Percentiles rank a stretch among this genome's conserved stretches.
phyloP scores from a whole-genome alignment of 2,888 invertebrate species.

The Epirrhoe tristata region DNA sequence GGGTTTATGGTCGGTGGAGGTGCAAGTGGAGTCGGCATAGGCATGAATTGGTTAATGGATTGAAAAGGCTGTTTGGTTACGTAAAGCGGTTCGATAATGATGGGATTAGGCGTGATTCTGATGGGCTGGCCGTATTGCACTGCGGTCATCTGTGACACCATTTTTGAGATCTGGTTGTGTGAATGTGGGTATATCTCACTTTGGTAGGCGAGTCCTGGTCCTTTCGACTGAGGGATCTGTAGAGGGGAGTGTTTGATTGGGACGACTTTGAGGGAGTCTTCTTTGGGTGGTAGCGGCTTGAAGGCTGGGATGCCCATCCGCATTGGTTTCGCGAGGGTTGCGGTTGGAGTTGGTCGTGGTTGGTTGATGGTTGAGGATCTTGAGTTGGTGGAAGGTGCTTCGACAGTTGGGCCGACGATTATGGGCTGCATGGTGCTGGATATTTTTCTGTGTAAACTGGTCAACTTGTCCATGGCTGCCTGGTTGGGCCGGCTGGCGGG shows the following conservation, averaged over 20 bases:
- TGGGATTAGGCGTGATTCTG: slow-evolving; percentile 70
- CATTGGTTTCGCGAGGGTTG: slow-evolving; percentile 83
- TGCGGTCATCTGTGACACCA: slow-evolving; percentile 80
- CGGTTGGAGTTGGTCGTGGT: slow-evolving; percentile 50
- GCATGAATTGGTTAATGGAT: slow-evolving; percentile 82
- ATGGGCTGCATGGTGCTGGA: slow-evolving; percentile 75
- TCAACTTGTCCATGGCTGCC: slow-evolving; percentile 73
- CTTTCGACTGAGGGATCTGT: slow-evolving; percentile 70
- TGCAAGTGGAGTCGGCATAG: slow-evolving; percentile 61
- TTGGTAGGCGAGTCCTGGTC: slow-evolving; percentile 71
- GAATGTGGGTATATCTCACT: slow-evolving; percentile 77
- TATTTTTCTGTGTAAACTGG: slow-evolving; percentile 64
- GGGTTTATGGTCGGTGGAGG: slow-evolving; percentile 32
- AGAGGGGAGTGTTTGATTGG: slow-evolving; percentile 76
- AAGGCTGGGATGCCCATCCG: slow-evolving; percentile 90
- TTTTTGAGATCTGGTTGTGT: slow-evolving; percentile 76
- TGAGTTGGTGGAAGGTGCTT: slow-evolving; percentile 53
- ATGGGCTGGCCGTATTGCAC: slow-evolving; percentile 62
- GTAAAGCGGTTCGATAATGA: slow-evolving; percentile 67
- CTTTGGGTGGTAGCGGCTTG: slow-evolving; percentile 89
- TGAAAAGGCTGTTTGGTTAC: slow-evolving; percentile 67
- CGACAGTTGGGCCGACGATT: slow-evolving; percentile 64
- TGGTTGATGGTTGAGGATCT: slow-evolving; percentile 19
- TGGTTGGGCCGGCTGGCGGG: slow-evolving; percentile 67
- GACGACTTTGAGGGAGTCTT: slow-evolving; percentile 83